A percentile compares a stretch with the other conserved stretches of the same genome.
phyloP scores from a whole-genome alignment of 2,888 invertebrate species.

The Acrobasis consociella region DNA sequence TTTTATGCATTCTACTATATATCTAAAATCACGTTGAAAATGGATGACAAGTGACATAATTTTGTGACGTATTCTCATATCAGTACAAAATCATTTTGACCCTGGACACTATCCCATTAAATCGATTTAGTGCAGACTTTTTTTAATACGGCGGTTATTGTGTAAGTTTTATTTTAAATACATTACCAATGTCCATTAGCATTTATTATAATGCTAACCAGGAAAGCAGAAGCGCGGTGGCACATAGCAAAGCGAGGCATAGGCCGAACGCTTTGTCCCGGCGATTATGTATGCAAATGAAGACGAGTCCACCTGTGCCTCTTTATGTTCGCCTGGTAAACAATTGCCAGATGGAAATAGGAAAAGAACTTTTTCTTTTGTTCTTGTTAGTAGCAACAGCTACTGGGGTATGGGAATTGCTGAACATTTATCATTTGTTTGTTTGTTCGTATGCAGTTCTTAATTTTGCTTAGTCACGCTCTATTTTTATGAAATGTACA shows the following conservation, averaged over 20 bases:
- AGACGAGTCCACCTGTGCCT: constrained; percentile 65
- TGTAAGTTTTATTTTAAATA: constrained; percentile 36
- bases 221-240: constrained; percentile 66
- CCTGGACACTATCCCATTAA: too few species aligned
- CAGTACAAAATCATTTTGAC: too few species aligned
- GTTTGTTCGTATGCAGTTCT: background rate
- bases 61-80: too few species aligned
- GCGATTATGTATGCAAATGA: constrained; percentile 71
- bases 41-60: too few species aligned
- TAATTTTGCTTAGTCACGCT: background rate
- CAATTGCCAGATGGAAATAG: constrained; percentile 67
- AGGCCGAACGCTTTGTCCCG: constrained; percentile 69
- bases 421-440: constrained; percentile 15
- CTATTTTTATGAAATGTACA: background rate
- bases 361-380: constrained; percentile 42
- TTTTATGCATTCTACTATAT: too few species aligned
- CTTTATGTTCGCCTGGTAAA: constrained; percentile 68
- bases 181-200: constrained; percentile 70
- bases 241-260: constrained; percentile 43
- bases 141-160: too few species aligned
- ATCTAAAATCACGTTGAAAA: too few species aligned
- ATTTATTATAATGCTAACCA: constrained; percentile 71
- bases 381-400: constrained; percentile 29
- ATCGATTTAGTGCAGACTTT: too few species aligned
- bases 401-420: constrained; percentile 13